Evolutionary conservation across 2,888 invertebrate genomes (phyloP).

Genomic region (Monoplex corrugatus): DNA sequence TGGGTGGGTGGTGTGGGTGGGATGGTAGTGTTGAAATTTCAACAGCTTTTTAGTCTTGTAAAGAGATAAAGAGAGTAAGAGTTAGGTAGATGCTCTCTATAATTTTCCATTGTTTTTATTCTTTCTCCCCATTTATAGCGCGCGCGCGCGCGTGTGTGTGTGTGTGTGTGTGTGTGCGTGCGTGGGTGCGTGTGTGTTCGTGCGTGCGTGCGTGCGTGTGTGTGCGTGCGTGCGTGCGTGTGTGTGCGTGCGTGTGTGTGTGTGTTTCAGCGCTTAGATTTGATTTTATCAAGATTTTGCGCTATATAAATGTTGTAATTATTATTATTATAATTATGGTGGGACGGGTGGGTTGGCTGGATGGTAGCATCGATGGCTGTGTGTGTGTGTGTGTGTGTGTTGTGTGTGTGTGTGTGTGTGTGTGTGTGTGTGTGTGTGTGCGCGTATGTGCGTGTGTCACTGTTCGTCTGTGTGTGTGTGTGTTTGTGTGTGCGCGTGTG

Average conservation of each 20-base stretch:
- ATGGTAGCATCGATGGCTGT: not conserved
- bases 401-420: slow-evolving; percentile 32
- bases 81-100: not conserved
- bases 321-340: too few species aligned
- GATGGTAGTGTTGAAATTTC: too few species aligned
- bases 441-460: slow-evolving; percentile 4
- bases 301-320: not conserved
- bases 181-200: slow-evolving; percentile 33
- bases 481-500: slow-evolving; percentile 1
- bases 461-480: not conserved
- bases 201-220: not conserved
- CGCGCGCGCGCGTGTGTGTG: slow-evolving; percentile 26
- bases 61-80: too few species aligned
- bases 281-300: not conserved
- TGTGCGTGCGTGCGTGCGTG: slow-evolving; percentile 16
- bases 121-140: too few species aligned
- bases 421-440: slow-evolving; percentile 29
- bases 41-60: too few species aligned
- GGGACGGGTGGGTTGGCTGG: not conserved
- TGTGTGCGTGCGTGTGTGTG: slow-evolving; percentile 21
- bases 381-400: slow-evolving; percentile 42
- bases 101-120: too few species aligned
- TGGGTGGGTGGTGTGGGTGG: not conserved
- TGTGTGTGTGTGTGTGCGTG: slow-evolving; percentile 38
- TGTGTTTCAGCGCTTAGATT: not conserved